Percentiles rank a stretch among this genome's conserved stretches.
phyloP scores from a whole-genome alignment of 2,797 vertebrate species.

The Squalus acanthias region DNA sequence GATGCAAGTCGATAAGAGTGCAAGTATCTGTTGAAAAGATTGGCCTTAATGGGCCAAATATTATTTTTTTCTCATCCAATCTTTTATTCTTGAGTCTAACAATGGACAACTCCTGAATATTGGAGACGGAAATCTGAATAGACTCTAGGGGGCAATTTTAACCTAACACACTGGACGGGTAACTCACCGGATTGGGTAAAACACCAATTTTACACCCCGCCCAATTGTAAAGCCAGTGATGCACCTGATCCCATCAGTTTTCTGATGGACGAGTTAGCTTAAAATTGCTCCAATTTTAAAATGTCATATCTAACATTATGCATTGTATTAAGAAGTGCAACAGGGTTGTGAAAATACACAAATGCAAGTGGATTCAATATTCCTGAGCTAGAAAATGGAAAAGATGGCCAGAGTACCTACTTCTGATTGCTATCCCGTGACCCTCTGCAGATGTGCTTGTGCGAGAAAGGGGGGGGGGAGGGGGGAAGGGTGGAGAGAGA shows the following conservation, averaged over 20 bases:
- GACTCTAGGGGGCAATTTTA: neutral
- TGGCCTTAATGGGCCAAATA: neutral
- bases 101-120: neutral
- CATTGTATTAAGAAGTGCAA: neutral
- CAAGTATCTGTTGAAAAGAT: neutral
- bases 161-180: neutral
- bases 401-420: neutral
- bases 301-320: neutral
- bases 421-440: neutral
- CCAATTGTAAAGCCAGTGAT: neutral
- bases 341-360: neutral
- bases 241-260: neutral
- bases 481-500: no score
- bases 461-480: no score
- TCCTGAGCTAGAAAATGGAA: neutral
- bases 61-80: neutral
- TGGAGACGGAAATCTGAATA: neutral
- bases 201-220: neutral
- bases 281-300: neutral
- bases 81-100: neutral
- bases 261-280: neutral
- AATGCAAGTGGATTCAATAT: no score
- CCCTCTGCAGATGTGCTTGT: neutral
- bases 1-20: neutral
- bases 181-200: neutral